Evolutionary conservation across 1,140 invertebrate genomes (phyloP), one percentile per base, ranked within the genome.

Genomic region (Plutomurus gul): DNA sequence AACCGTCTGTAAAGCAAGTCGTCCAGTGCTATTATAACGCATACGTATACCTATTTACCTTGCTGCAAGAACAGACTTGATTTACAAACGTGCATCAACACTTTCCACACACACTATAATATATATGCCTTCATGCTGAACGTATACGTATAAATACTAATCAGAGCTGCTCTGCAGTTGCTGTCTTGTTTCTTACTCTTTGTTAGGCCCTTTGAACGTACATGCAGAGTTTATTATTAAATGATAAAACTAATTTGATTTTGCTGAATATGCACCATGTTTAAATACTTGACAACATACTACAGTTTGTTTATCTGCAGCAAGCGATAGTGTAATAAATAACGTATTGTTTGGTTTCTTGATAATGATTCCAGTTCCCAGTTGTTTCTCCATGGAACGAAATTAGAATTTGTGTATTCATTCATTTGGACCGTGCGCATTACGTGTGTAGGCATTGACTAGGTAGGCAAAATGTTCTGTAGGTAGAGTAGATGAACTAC

Each of bases 351-450:
- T 22, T 10, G 20, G 47, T 22, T 51, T 27, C 27, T 65, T 25
- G 56, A 33, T 65, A 65, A 33, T 30, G 25, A n/a, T 65, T 33
- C 2, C 16, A 30, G 13, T 43, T 43, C 39, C n/a, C n/a, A 65
- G 25, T 27, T 33, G 27, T 27, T 18, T 65, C 25, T 65, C 16
- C 25, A 65, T 65, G 56, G 56, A 33, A 33, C 27, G n/a, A 65
- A 65, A 33, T 33, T 65, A 22, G 47, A 51, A n/a, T 2, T 8
- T 65, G 56, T 65, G 27, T n/a, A 30, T 27, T 49, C 56, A 65
- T 33, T 30, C 51, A 22, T 22, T 33, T 30, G 56, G 56, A 65
- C 56, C 56, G 56, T 65, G 56, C 56, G 56, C 56, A 65, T 65
- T 33, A 65, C 30, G 36, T 65, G 56, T 65, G 30, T 65, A 33